These are phyloP conservation scores for Archips xylosteana DNA, from an alignment of 2,888 invertebrate species.

Conservation along the genomic window DNA sequence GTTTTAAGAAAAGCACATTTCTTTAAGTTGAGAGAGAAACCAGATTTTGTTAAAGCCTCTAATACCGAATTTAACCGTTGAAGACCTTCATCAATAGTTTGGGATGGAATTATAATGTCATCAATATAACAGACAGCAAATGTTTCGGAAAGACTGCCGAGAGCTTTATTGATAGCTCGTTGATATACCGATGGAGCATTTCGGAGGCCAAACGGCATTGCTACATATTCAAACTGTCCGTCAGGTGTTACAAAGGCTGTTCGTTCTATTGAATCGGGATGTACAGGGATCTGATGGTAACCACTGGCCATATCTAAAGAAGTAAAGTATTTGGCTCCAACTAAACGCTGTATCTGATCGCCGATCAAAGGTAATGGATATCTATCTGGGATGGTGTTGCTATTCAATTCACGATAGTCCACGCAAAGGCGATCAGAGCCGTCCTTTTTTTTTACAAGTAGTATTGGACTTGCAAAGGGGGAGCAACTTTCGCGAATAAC, in stretches of 20 bases:
- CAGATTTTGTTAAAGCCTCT: not conserved
- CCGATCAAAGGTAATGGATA: constrained; percentile 11
- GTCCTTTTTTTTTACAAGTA: constrained; percentile 23
- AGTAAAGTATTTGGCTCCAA: constrained; percentile 37
- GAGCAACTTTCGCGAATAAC: constrained; percentile 7
- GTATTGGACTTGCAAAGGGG: constrained; percentile 22
- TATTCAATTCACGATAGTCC: constrained; percentile 26
- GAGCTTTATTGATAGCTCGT: constrained; percentile 40
- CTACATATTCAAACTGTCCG: constrained; percentile 39
- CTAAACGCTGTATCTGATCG: constrained; percentile 34
- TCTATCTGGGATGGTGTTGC: constrained; percentile 9
- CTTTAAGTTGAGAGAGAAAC: not conserved
- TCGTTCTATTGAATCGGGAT: constrained; percentile 35
- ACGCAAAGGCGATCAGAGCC: constrained; percentile 20
- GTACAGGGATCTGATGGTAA: constrained; percentile 41
- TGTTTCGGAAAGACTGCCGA: constrained; percentile 10
- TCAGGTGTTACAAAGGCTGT: constrained; percentile 44
- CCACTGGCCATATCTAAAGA: constrained; percentile 41
- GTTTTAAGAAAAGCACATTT: constrained; percentile 9
- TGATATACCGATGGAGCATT: constrained; percentile 43
- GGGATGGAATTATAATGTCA: constrained; percentile 4
- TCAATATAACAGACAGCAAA: constrained; percentile 28
- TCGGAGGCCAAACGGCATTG: constrained; percentile 36
- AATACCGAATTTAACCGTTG: constrained; percentile 5
- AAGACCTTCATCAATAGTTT: not conserved